A percentile compares a stretch with the other conserved stretches of the same genome.
Conservation (phyloP, 2,797 vertebrate species). For the Eulemur coronatus region DNA sequence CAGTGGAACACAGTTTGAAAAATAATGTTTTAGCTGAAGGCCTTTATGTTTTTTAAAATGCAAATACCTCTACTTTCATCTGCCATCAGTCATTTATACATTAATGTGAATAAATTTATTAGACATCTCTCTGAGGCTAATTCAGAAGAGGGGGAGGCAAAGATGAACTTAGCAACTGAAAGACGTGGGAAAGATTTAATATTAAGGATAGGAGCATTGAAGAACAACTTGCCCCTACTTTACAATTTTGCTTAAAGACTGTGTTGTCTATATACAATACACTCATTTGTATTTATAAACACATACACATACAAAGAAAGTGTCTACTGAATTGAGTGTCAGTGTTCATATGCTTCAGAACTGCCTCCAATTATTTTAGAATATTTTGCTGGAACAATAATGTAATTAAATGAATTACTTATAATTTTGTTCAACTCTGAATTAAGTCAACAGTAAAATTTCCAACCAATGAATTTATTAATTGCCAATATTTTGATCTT, state of each 20-base stretch:
- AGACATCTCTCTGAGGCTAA: slow-evolving; percentile 65
- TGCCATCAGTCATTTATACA: slow-evolving; percentile 71
- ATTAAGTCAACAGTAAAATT: slow-evolving; percentile 31
- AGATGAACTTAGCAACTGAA: slow-evolving; percentile 44
- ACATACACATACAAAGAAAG: neutral
- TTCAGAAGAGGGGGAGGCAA: slow-evolving; percentile 34
- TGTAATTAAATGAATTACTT: slow-evolving; percentile 39
- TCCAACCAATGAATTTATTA: neutral
- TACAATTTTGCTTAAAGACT: neutral
- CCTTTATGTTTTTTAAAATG: slow-evolving; percentile 70
- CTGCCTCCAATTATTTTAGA: neutral
- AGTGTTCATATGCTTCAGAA: slow-evolving; percentile 1
- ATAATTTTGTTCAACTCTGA: slow-evolving; percentile 40
- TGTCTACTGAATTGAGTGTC: neutral
- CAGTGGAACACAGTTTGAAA: slow-evolving; percentile 51
- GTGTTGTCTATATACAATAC: neutral
- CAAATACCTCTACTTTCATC: slow-evolving; percentile 64
- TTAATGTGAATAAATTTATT: slow-evolving; percentile 69
- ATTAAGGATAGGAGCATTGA: neutral
- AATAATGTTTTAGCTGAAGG: slow-evolving; percentile 71
- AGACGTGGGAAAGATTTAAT: neutral
- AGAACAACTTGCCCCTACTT: neutral
- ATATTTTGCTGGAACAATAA: slow-evolving; percentile 29
- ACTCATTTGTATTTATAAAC: slow-evolving; percentile 15
- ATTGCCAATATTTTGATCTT: neutral